These are phyloP conservation scores for Aldabrachelys gigantea DNA, from an alignment of 2,113 vertebrate species.

Conservation along the genomic window DNA sequence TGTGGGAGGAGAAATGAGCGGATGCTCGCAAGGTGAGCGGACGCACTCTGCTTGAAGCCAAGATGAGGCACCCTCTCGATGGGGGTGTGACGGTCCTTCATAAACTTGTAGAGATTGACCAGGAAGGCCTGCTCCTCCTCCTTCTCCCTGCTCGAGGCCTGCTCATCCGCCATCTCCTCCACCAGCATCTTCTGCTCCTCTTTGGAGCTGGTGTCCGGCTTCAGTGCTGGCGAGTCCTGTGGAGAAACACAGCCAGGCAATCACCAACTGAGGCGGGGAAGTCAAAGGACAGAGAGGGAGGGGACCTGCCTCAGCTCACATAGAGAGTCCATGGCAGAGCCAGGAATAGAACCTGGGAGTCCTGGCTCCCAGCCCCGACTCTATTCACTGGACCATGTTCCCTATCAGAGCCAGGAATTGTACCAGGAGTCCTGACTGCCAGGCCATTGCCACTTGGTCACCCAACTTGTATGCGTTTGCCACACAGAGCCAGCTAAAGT, in stretches of 20 bases:
- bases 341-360: background rate
- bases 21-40: background rate
- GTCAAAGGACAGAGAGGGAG: background rate
- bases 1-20: background rate
- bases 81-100: constrained; percentile 91
- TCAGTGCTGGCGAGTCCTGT: constrained; percentile 36
- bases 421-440: background rate
- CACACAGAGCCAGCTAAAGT: background rate
- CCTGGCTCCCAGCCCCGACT: background rate
- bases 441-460: background rate
- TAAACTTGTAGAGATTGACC: constrained; percentile 88
- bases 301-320: background rate
- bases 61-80: constrained; percentile 96
- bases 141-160: constrained; percentile 54
- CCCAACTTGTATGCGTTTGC: background rate
- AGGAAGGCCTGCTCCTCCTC: constrained; percentile 90
- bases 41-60: constrained; percentile 96
- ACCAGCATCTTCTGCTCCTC: background rate
- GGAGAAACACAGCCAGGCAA: background rate
- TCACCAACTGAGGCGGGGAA: fast-evolving
- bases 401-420: background rate
- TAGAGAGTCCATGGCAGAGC: background rate
- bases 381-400: background rate
- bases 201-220: background rate
- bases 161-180: background rate